Base-by-base conservation (phyloP, 2,113 vertebrate genomes). In the Sinocyclocheilus anshuiensis region DNA sequence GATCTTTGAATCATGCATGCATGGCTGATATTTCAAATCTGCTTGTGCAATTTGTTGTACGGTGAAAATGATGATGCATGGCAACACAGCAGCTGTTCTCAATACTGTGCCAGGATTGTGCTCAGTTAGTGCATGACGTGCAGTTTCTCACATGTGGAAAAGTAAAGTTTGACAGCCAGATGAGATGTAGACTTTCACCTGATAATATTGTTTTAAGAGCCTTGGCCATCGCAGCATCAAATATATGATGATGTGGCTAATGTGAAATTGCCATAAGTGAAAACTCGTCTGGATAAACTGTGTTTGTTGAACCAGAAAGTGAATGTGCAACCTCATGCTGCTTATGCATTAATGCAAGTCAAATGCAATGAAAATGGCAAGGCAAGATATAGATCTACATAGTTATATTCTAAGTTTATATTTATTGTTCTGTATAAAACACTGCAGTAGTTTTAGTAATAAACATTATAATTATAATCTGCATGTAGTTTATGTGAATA, bases 81-180 rank as follows among this genome's bases (percentile, higher is more conserved):
- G 36, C 4, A 26, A 24, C 18, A 24, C 39, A 7, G 7, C 20
- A n/a, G 22, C 7, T 59, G 53, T 4, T 42, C n/a, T 63, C 71
- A 74, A n/a, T 42, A 11, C 9, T 6, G 15, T 71, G 15, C 29
- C 65, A 33, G 20, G 20, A 15, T 76, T 1, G 20, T 9, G 39
- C 45, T 50, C 22, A 4, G 59, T 69, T 69, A 22, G 80, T 69
- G 61, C 61, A 45, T n/a, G 53, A 1, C 57, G 13, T 69, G 63
- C 63, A 48, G 16, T 82, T 82, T 82, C 13, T 83, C 81, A 72
- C 81, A 16, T 55, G 67, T 83, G 61, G 42, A 53, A 72, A 72
- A 72, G 36, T 45, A 36, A 48, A 81, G 16, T 81, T 81, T 48
- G 63, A 45, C 13, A 36, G 42, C 5, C 39, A 59, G 50, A 24